Base-by-base conservation (phyloP, 2,888 invertebrate species). In the Arrhopalites spinosus region DNA sequence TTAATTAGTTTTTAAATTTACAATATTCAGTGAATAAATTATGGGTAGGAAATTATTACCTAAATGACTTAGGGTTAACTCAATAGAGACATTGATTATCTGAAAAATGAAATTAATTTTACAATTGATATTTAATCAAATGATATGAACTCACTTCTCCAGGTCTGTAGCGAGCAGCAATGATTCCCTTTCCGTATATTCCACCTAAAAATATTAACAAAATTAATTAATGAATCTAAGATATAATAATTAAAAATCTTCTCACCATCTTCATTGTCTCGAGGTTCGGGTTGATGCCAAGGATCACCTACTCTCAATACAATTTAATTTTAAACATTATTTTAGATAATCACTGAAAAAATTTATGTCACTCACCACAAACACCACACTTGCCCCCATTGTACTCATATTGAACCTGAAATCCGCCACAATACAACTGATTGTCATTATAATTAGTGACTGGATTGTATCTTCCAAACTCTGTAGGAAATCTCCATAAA, bases 1-100 rank as follows among this genome's bases (percentile, higher is more conserved):
- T 8, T 5, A 3, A n/a, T 50, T n/a, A 3, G 3, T n/a, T 50
- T 5, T 2, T n/a, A 50, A n/a, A 50, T 11, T 50, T 15, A 3
- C 50, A 50, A 50, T 15, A 50, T n/a, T n/a, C n/a, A n/a, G n/a
- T 5, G 3, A 15, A 50, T n/a, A n/a, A n/a, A 50, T 50, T n/a
- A 17, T 50, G 11, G 1, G 36, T 36, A 71, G 11, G 17, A 29
- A 20, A 29, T 2, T 25, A 45, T 92, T 89, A 0, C 95, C 95
- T 83, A 91, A 90, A 85, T 95, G 95, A 85, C 95, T 95, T 1
- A 95, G 94, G 0, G 95, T 95, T 61, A 95, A 86, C 84, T 95
- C 94, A 8, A 95, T 88, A 87, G 94, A 93, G 11, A 50, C 50
- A 3, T 61, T 2, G 27, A 25, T 15, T 3, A 61, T 1, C 30